Conservation (phyloP, 1,140 invertebrate genomes). For the Drosophila nigrodunni region DNA sequence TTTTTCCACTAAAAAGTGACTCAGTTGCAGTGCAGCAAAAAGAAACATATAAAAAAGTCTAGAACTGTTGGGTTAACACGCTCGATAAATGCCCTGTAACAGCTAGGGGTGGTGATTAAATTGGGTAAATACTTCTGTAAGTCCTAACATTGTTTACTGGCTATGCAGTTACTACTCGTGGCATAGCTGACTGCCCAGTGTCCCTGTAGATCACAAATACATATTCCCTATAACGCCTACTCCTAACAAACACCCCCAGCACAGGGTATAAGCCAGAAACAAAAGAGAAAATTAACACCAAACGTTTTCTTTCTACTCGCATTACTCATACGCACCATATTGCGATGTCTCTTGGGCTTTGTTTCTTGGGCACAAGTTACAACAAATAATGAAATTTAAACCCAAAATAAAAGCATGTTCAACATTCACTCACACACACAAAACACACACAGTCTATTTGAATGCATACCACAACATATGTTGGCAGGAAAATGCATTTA, state of each 20-base stretch:
- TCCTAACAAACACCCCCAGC: neutral
- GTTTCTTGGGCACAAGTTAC: slow-evolving; percentile 8
- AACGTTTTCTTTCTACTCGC: slow-evolving; percentile 41
- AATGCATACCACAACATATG: slow-evolving; percentile 16
- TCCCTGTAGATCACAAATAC: too few species aligned
- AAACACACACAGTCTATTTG: slow-evolving; percentile 3
- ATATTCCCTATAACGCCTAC: too few species aligned
- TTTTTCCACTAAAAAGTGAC: slow-evolving; percentile 22
- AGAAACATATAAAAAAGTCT: too few species aligned
- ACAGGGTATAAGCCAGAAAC: slow-evolving; percentile 18
- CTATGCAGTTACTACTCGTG: too few species aligned
- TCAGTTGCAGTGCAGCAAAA: slow-evolving; percentile 28
- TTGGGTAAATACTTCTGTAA: too few species aligned
- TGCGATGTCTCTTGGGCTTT: slow-evolving; percentile 32
- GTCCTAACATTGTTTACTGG: too few species aligned
- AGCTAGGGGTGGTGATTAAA: too few species aligned
- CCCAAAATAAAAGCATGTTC: neutral
- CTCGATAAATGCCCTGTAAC: too few species aligned
- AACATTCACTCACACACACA: neutral
- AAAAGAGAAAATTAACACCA: slow-evolving; percentile 55
- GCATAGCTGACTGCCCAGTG: too few species aligned
- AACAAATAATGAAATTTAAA: slow-evolving; percentile 8
- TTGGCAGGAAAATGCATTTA: slow-evolving; percentile 10
- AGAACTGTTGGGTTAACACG: too few species aligned
- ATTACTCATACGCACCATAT: slow-evolving; percentile 75